Evolutionary conservation across 2,113 vertebrate genomes (phyloP), one percentile per base, ranked within the genome.

Genomic region (Catagonus wagneri): DNA sequence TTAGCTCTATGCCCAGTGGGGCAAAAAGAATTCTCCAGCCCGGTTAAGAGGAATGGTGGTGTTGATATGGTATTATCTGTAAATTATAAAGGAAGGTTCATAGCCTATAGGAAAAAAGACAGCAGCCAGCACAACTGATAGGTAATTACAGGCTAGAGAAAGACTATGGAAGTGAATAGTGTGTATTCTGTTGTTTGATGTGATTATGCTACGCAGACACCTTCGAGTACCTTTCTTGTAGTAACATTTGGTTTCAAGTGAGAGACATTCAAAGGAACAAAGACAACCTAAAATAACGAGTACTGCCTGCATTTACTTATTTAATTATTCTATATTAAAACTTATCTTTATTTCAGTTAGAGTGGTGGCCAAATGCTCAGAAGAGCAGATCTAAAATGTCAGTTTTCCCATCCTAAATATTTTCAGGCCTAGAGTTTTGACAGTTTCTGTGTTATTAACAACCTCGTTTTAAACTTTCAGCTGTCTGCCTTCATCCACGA

Each of bases 11-110:
- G 44, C 72, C 74, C 44, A 16, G 58, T 88, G 89, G 66, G 94
- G 96, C 79, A 63, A 85, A 93, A 96, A 54, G 87, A 94, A 94
- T 81, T 75, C 66, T 83, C 50, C 66, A 89, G 3, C 29, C 29
- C 72, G 75, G 92, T 97, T 95, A 89, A 96, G 54, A 65, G 60
- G 34, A 83, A 75, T 29, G 23, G 76, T 92, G 16, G 52, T 86
- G 63, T 63, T 84, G 81, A 68, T 65, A 71, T 16, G 79, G 54
- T 54, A 44, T 88, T 78, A 44, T 76, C 80, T 95, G 72, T 80
- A 56, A 81, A 83, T 92, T 83, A 60, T 89, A 89, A 94, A 71
- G 58, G 23, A 90, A 68, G 50, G 93, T 65, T 90, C 71, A 39
- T 58, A 83, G 61, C 71, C 36, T 25, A 60, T 81, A 27, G 72